Evolutionary conservation across 2,888 invertebrate species (phyloP), one percentile per base, ranked within the genome.

Genomic region (Schizotus pectinicornis): DNA sequence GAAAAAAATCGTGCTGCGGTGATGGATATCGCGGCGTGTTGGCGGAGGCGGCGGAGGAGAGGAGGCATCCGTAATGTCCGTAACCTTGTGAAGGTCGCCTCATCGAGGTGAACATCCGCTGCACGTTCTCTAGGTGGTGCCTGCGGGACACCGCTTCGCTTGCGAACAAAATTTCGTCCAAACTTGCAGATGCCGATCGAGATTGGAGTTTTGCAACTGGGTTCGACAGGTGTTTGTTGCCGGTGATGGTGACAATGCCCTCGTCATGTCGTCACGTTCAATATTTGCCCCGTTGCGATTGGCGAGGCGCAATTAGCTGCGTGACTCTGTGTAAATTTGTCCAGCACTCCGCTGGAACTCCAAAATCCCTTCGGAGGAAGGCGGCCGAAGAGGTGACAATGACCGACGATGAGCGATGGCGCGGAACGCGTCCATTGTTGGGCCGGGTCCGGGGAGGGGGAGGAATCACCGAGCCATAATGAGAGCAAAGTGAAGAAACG

Each of bases 21-120:
- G 14, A 42, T 30, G 14, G n/a, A 11, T 22, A 6, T 41, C 9
- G 11, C n/a, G n/a, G 11, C 36, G 3, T 3, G n/a, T 11, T 35
- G 11, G 39, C 14, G 22, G 39, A 30, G 37, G 32, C 32, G 13
- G 12, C 12, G 43, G 45, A 13, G 11, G 49, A 39, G 42, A 42
- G 49, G 38, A 22, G 48, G 49, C 31, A 47, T 38, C 65, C 66
- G 71, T 60, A 46, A 53, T 55, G 62, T 62, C 38, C 59, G 71
- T 77, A 74, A 78, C 77, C 77, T 77, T 77, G 77, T 69, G 74
- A 78, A 77, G 77, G 78, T 77, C 73, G 77, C 65, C 67, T 63
- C 60, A 65, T 64, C 67, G 71, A 73, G 77, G 75, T 77, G 74
- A 76, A 76, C 72, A 75, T 67, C 73, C 72, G 67, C 63, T 46